Percentiles rank a stretch among this genome's conserved stretches.
These are phyloP conservation scores for Mesopsocus fuscifrons DNA, from an alignment of 2,888 invertebrate genomes.

Conservation along the genomic window DNA sequence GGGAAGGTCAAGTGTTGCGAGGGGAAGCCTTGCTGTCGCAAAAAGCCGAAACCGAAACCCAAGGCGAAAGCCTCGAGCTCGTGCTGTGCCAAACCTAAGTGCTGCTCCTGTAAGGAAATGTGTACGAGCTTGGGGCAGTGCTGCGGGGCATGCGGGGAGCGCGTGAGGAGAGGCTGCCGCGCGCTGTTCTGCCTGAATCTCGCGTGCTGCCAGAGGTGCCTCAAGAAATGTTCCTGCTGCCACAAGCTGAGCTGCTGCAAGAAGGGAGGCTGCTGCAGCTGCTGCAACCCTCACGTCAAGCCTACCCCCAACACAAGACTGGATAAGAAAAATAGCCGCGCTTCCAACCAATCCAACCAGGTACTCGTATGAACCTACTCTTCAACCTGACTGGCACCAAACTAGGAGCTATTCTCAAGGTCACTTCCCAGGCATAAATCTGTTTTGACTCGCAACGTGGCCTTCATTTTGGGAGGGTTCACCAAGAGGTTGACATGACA, in stretches of 20 bases:
- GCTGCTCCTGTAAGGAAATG: constrained; percentile 6
- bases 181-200: constrained; percentile 15
- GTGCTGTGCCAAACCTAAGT: constrained; percentile 10
- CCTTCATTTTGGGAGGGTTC: no score
- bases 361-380: no score
- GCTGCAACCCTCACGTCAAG: constrained; percentile 6
- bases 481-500: no score
- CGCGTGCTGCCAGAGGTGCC: constrained; percentile 14
- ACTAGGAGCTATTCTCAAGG: no score
- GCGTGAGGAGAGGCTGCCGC: constrained; percentile 13
- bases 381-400: background rate
- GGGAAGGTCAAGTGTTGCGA: constrained; percentile 14
- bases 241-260: constrained; percentile 12
- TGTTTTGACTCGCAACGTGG: no score
- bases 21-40: constrained; percentile 8
- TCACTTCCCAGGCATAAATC: no score
- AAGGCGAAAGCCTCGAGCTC: background rate
- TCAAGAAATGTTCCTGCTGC: constrained; percentile 13
- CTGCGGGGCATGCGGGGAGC: constrained; percentile 11
- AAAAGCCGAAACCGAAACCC: constrained; percentile 3
- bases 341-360: background rate
- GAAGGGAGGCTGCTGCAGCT: constrained; percentile 14
- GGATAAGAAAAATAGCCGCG: constrained; percentile 20
- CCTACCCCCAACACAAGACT: background rate
- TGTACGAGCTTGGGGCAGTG: constrained; percentile 9